phyloP scores from a whole-genome alignment of 2,113 vertebrate species.

The Catharus bicknelli region DNA sequence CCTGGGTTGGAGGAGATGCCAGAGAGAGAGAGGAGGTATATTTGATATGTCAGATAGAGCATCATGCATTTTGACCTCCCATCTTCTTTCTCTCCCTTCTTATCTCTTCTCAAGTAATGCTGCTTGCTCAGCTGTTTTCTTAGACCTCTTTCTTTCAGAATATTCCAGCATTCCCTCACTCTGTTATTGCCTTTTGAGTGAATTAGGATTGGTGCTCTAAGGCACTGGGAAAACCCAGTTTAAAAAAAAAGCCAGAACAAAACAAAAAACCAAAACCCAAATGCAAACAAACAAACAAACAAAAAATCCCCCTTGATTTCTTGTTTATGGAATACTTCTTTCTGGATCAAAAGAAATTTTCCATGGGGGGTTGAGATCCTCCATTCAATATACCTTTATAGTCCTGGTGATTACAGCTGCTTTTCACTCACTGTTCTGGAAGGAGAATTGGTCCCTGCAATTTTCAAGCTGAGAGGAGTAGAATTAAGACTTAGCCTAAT shows the following conservation, averaged over 20 bases:
- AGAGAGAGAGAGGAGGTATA: not conserved
- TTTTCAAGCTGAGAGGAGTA: not conserved
- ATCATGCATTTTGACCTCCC: not conserved
- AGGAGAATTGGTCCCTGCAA: not conserved
- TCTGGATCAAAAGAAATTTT: not conserved
- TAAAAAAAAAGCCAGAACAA: not conserved
- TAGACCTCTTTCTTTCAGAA: not conserved
- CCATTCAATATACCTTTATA: not conserved
- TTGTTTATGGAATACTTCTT: not conserved
- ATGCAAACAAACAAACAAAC: no score
- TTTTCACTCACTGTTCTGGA: not conserved
- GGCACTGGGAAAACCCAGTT: not conserved
- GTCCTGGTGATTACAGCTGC: not conserved
- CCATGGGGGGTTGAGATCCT: not conserved
- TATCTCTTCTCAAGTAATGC: not conserved
- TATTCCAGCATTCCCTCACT: not conserved
- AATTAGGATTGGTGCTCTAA: not conserved
- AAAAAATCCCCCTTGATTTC: not conserved
- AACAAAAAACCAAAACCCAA: no score
- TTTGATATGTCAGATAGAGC: not conserved
- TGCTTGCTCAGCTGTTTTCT: not conserved
- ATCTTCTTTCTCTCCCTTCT: not conserved
- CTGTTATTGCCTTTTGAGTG: not conserved
- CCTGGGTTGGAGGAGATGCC: not conserved
- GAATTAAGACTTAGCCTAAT: conserved; percentile 22